These are phyloP conservation scores for Neopelma chrysocephalum DNA, from an alignment of 2,797 vertebrate species.

Conservation along the genomic window DNA sequence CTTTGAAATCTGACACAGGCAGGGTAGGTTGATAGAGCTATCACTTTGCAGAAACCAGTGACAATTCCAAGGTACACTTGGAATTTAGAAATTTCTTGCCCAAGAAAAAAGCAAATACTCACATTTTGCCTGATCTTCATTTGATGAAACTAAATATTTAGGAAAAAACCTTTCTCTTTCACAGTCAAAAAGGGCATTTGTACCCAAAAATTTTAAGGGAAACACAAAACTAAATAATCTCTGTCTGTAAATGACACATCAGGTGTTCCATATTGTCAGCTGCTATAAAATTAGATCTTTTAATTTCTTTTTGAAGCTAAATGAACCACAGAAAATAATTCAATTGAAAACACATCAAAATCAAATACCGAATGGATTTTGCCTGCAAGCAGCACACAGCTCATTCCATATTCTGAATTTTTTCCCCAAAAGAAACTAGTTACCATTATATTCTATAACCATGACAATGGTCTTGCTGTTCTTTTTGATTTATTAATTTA, in stretches of 20 bases:
- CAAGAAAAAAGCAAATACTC: background rate
- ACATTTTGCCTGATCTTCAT: background rate
- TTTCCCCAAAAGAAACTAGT: background rate
- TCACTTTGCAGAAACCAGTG: background rate
- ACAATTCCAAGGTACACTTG: background rate
- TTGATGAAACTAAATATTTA: background rate
- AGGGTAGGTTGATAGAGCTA: background rate
- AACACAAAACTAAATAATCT: background rate
- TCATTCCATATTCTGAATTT: background rate
- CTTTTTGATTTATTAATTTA: background rate
- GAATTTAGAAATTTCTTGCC: background rate
- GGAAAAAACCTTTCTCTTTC: background rate
- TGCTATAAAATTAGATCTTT: background rate
- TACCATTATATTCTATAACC: background rate
- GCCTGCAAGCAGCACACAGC: background rate
- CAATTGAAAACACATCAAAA: background rate
- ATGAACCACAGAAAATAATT: background rate
- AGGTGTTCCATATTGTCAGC: background rate
- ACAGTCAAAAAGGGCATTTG: background rate
- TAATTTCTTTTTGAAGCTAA: slow-evolving; percentile 1
- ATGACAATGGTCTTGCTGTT: background rate
- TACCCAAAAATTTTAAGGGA: background rate
- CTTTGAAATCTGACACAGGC: background rate
- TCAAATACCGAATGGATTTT: slow-evolving; percentile 11
- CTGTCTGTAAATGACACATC: background rate